A percentile compares a stretch with the other conserved stretches of the same genome.
These are phyloP conservation scores for Pelusios castaneus DNA, from an alignment of 2,113 vertebrate species.

Conservation along the genomic window DNA sequence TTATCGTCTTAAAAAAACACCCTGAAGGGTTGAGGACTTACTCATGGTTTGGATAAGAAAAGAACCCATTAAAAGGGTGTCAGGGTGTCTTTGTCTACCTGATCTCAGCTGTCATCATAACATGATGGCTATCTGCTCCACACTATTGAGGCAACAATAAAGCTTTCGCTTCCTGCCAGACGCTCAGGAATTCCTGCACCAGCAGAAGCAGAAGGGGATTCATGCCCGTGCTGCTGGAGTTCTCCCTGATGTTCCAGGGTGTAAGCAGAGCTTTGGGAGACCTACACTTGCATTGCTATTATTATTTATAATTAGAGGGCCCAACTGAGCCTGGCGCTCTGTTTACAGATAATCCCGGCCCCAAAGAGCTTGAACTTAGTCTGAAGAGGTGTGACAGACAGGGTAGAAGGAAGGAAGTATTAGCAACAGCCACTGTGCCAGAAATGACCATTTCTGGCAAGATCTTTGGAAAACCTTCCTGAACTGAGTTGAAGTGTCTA, in stretches of 20 bases:
- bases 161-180: not conserved
- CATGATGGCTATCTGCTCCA: not conserved
- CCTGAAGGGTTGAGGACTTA: not conserved
- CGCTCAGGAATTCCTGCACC: not conserved
- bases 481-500: too few relatives aligned
- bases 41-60: not conserved
- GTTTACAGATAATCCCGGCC: not conserved
- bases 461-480: too few relatives aligned
- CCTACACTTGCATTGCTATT: not conserved
- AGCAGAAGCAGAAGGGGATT: not conserved
- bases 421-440: too few relatives aligned
- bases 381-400: not conserved
- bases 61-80: not conserved
- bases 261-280: not conserved
- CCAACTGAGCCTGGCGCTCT: not conserved
- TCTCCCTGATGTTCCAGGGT: not conserved
- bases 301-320: not conserved
- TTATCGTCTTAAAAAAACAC: not conserved
- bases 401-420: not conserved
- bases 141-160: not conserved
- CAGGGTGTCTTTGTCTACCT: not conserved
- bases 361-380: not conserved
- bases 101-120: not conserved
- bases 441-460: too few relatives aligned
- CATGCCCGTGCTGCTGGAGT: too few relatives aligned